Evolutionary conservation across 2,113 vertebrate genomes (phyloP), one percentile per base, ranked within the genome.

Genomic region (Platysteira castanea): DNA sequence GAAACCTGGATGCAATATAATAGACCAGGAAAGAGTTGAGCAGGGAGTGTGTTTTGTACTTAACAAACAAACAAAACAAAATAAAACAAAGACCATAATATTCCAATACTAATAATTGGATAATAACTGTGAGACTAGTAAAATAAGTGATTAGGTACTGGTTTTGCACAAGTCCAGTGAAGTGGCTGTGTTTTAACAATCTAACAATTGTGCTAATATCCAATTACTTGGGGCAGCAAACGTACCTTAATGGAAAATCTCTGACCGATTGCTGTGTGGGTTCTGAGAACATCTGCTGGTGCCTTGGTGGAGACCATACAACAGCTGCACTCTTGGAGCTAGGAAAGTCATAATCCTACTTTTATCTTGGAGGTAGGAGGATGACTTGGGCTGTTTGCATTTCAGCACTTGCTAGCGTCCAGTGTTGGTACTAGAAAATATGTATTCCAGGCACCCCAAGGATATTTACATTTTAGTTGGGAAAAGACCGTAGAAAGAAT

Each of bases 161-260:
- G 70, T 87, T 42, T 56, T 77, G n/a, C 71, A 7, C 13, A 49
- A 39, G 8, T 60, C 35, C 31, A 27, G 39, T 77, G n/a, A 65
- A 95, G 68, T 28, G 59, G 30, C 74, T 82, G 13, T 87, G 47
- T 75, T 95, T 78, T 52, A 92, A 67, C 47, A 47, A 46, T 42
- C 47, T 67, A 50, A 61, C 7, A 86, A 8, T 39, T 6, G 4
- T 92, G 54, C 44, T 84, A 54, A 52, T 6, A 18, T 27, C n/a
- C 31, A 75, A 26, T 95, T 90, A 64, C 26, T 46, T 47, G 50
- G 30, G 74, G 47, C 47, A 92, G 35, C 24, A 83, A 94, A 89
- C 85, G 26, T 61, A 50, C 30, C 35, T 70, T 90, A 49, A 89
- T 91, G 93, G 69, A 63, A 93, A 67, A 27, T 30, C n/a, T 64